Base-by-base conservation (phyloP, 2,113 vertebrate species). In the Dendropsophus ebraccatus region DNA sequence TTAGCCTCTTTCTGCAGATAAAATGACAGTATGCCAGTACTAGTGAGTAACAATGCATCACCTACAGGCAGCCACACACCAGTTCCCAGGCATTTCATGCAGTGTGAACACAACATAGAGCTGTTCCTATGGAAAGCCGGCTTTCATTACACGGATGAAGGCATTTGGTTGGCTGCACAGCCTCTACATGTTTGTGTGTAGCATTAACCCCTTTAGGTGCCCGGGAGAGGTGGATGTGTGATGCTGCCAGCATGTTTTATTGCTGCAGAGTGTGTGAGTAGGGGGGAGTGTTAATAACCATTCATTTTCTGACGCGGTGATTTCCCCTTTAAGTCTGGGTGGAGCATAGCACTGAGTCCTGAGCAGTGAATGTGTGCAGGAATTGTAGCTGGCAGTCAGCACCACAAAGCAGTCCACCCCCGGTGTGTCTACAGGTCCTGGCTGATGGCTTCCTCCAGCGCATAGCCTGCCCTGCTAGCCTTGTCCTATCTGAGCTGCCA, bases 311-410 rank as follows among this genome's bases (percentile, higher is more conserved):
- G 32, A 77, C 41, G 52, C 16, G 41, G 67, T 14, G 7, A 28
- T 80, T 80, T 62, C 81, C 19, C 84, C 77, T 86, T 81, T 81
- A 86, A 81, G 70, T 56, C 14, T 56, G 52, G 84, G 84, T 41
- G 67, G 76, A 28, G 25, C 25, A 62, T 25, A 25, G 28, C 10
- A 28, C 2, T 2, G n/a, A n/a, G 13, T 17, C 13, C n/a, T 10
- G 9, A 58, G 21, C n/a, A 10, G 21, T 21, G 17, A 6, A 23
- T 21, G 23, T 58, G 56, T 58, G 21, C 21, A 10, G 9, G 23
- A 58, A n/a, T 58, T n/a, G 6, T n/a, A 1, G 56, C 56, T 58
- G 56, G 41, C 41, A 5, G 50, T 23, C 56, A 10, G 6, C 7
- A 58, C 21, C 23, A 58, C 7, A 11, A 0, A n/a, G 5, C 23